phyloP scores from a whole-genome alignment of 2,113 vertebrate species.

The Nanger granti region DNA sequence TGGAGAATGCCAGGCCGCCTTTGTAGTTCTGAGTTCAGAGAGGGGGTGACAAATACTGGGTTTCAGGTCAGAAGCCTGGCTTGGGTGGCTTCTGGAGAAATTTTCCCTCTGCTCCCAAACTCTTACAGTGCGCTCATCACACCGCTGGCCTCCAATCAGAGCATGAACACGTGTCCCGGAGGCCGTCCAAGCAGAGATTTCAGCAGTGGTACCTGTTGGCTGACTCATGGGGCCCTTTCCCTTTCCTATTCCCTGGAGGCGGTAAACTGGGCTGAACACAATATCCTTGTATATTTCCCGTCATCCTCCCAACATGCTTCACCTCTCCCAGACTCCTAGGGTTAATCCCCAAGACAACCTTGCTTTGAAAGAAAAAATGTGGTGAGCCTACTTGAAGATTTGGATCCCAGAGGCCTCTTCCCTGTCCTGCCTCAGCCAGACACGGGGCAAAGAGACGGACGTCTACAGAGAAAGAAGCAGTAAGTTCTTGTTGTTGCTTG shows the following conservation, averaged over 20 bases:
- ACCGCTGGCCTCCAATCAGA: constrained; percentile 9
- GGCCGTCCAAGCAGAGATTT: not conserved
- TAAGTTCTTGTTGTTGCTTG: not conserved
- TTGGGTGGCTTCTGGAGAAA: constrained; percentile 43
- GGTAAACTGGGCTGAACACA: not conserved
- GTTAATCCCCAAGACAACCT: constrained; percentile 56
- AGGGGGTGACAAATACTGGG: constrained; percentile 16
- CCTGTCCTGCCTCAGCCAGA: constrained; percentile 22
- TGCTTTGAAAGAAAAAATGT: constrained; percentile 60
- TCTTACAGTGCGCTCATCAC: not conserved
- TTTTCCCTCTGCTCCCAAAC: constrained; percentile 27
- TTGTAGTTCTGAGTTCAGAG: constrained; percentile 53
- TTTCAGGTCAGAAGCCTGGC: constrained; percentile 49
- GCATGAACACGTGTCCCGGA: not conserved
- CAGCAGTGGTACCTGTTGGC: constrained; percentile 1
- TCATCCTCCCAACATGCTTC: not conserved
- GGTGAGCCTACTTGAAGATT: constrained; percentile 49
- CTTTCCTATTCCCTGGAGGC: not conserved
- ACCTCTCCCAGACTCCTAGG: constrained; percentile 38
- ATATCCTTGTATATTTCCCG: not conserved
- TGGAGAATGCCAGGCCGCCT: constrained; percentile 60
- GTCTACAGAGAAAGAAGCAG: constrained; percentile 21
- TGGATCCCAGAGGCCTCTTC: constrained; percentile 37
- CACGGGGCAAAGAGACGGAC: not conserved
- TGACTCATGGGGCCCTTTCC: not conserved